These are phyloP conservation scores for Netelia melanura DNA, from an alignment of 2,888 invertebrate genomes.

Conservation along the genomic window DNA sequence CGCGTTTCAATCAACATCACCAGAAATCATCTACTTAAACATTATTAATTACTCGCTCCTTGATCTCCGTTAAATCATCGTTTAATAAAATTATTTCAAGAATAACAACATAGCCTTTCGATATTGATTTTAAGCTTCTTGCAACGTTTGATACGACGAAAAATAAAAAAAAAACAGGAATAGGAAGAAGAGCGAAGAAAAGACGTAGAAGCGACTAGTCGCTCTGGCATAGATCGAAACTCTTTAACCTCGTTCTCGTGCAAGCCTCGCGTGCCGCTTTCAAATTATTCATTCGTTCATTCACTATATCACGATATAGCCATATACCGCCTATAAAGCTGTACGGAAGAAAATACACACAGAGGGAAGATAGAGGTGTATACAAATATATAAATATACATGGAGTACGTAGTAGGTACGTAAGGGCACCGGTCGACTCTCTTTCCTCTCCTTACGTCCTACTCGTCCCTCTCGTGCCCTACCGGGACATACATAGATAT, in stretches of 20 bases:
- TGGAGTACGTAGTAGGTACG: not conserved
- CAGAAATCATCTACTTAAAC: too few species aligned
- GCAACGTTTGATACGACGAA: too few species aligned
- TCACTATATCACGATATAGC: constrained; percentile 59
- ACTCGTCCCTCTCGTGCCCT: not conserved
- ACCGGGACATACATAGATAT: constrained; percentile 4
- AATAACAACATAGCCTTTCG: not conserved
- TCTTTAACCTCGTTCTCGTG: constrained; percentile 65
- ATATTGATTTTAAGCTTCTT: too few species aligned
- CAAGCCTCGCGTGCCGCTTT: constrained; percentile 60
- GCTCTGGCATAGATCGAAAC: constrained; percentile 53
- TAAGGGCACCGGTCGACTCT: constrained; percentile 22
- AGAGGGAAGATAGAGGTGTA: not conserved
- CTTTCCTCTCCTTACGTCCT: constrained; percentile 23
- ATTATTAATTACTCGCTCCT: too few species aligned
- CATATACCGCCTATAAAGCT: not conserved
- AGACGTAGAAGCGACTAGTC: constrained; percentile 12
- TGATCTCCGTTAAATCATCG: too few species aligned
- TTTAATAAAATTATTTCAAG: too few species aligned
- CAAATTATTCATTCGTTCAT: constrained; percentile 69
- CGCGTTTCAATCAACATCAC: not conserved
- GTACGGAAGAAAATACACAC: not conserved
- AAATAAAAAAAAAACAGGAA: not conserved
- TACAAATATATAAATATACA: constrained; percentile 9
- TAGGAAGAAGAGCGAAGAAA: not conserved